Evolutionary conservation across 1,140 invertebrate species (phyloP), one percentile per base, ranked within the genome.

Genomic region (Phthorimaea operculella): DNA sequence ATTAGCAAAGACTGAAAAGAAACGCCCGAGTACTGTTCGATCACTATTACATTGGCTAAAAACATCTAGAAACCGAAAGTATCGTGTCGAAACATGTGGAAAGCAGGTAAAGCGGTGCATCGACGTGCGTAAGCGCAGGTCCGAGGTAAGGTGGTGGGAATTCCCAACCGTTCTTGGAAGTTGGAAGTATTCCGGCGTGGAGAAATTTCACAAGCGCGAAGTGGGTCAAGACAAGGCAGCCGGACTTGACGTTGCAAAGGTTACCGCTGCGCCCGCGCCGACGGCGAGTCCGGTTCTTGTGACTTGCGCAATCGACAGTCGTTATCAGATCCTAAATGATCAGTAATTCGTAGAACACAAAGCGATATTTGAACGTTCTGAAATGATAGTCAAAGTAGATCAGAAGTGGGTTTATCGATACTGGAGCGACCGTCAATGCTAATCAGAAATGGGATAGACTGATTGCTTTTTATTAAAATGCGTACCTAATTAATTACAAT

Each of bases 141-240:
- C 21, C 6, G 11, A 52, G 54, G 51, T 66, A 54, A 64, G 62
- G 59, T 58, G 68, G 64, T 66, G 78, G 77, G 73, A 79, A 67
- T 79, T 70, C 81, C 70, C 78, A 73, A 57, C 51, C 67, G 65
- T 80, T 80, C 77, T 80, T 77, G 70, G 74, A 78, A 28, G 21
- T 28, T 28, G 21, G 21, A 28, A 81, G 59, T 67, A 64, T 62
- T 64, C 70, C 68, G 60, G 60, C 66, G 21, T 28, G 79, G 79
- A 80, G 81, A 85, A 83, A 85, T 83, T 85, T 80, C 79, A 83
- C 78, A 83, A 83, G 73, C 63, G 57, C 56, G 59, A 84, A 72
- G 79, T 83, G 63, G 81, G 81, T 83, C 81, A 79, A 83, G 79
- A 28, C 21, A 28, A 28, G 21, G 68, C 76, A 75, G 79, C 74